Percentiles rank a stretch among this genome's conserved stretches.
Evolutionary conservation across 2,113 vertebrate genomes (phyloP).

Genomic region (Tragelaphus strepsiceros): DNA sequence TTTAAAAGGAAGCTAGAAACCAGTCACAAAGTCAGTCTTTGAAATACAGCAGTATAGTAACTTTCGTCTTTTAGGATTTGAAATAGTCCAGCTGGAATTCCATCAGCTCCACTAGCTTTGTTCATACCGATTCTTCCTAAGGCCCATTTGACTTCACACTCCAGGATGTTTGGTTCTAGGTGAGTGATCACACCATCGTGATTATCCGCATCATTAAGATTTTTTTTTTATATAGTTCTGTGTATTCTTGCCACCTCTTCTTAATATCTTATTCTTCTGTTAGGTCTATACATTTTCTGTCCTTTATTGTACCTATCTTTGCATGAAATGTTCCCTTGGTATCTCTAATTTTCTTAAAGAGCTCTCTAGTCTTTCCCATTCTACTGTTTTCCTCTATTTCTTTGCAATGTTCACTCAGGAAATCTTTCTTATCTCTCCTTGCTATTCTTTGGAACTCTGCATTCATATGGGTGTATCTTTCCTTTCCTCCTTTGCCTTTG

Average conservation of each 20-base stretch:
- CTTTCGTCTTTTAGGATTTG: not conserved
- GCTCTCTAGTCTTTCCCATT: not conserved
- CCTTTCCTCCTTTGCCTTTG: not conserved
- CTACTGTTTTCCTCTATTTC: not conserved
- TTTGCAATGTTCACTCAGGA: not conserved
- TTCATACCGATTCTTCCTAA: rapidly evolving
- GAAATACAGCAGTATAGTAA: not conserved
- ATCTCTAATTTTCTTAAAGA: not conserved
- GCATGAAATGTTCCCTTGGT: not conserved
- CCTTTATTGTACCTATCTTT: not conserved
- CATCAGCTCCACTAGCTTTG: not conserved
- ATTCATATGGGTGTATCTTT: not conserved
- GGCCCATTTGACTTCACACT: not conserved
- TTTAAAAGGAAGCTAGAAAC: not conserved
- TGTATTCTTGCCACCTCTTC: not conserved
- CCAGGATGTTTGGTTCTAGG: not conserved
- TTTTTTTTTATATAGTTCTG: not conserved
- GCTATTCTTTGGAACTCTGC: not conserved
- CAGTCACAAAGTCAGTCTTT: not conserved
- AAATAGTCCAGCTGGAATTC: not conserved
- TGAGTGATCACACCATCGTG: not conserved
- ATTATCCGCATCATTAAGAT: rapidly evolving
- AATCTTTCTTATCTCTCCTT: not conserved
- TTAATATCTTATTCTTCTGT: not conserved
- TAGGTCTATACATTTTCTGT: not conserved